Percentiles rank a stretch among this genome's conserved stretches.
These are phyloP conservation scores for Thalassaphorura encarpata DNA, from an alignment of 1,140 invertebrate genomes.

Conservation along the genomic window DNA sequence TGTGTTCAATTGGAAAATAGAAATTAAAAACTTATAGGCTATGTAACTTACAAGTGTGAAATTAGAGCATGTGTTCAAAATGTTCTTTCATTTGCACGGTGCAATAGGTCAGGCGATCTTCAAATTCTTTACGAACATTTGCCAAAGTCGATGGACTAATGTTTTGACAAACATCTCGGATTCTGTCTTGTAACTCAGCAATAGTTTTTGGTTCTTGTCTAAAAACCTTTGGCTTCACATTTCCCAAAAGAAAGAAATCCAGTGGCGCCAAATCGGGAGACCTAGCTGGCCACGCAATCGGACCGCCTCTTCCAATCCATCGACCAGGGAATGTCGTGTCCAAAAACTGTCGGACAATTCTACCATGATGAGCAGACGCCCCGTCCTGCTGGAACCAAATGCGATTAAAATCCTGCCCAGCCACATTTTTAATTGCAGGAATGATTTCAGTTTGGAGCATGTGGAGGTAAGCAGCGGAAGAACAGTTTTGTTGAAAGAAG, in stretches of 20 bases:
- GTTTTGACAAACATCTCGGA: not conserved
- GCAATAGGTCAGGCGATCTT: not conserved
- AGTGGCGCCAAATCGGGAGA: slow-evolving; percentile 38
- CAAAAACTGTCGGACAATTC: slow-evolving; percentile 34
- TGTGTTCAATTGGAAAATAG: no score
- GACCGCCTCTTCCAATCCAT: slow-evolving; percentile 39
- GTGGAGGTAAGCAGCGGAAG: slow-evolving; percentile 29
- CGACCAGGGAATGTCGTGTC: slow-evolving; percentile 35
- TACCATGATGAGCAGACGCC: slow-evolving; percentile 36
- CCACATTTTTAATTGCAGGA: not conserved
- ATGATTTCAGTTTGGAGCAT: slow-evolving; percentile 28
- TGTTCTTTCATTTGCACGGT: not conserved
- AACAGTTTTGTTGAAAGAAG: slow-evolving; percentile 33
- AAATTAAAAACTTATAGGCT: no score
- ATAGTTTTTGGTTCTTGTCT: not conserved
- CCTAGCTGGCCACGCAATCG: slow-evolving; percentile 38
- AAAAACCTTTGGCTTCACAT: slow-evolving; percentile 36
- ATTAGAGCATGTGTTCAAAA: not conserved
- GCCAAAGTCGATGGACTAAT: not conserved
- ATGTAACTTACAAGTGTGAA: no score
- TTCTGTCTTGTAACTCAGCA: not conserved
- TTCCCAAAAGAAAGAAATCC: slow-evolving; percentile 40
- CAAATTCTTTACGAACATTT: not conserved
- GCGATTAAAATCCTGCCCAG: slow-evolving; percentile 32
- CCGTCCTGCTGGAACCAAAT: slow-evolving; percentile 40